phyloP scores from a whole-genome alignment of 2,888 invertebrate genomes.

The Tridacna gigas region DNA sequence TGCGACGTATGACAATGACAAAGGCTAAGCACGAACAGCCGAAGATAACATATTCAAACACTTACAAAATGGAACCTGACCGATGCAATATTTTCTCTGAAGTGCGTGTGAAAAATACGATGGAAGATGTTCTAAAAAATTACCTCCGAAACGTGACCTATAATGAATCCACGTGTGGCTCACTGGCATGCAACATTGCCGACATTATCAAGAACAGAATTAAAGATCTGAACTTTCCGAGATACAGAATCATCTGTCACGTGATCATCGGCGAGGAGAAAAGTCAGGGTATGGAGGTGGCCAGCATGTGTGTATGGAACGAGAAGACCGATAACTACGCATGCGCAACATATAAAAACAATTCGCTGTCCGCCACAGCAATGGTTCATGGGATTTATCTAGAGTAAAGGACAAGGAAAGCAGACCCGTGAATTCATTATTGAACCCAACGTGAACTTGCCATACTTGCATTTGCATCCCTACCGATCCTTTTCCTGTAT shows the following conservation, averaged over 20 bases:
- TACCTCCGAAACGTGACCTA: slow-evolving; percentile 66
- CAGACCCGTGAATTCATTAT: not conserved
- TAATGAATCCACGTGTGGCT: slow-evolving; percentile 65
- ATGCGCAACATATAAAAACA: slow-evolving; percentile 69
- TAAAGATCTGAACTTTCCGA: slow-evolving; percentile 71
- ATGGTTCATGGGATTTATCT: slow-evolving; percentile 74
- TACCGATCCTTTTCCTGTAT: too few relatives aligned
- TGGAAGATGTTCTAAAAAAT: slow-evolving; percentile 60
- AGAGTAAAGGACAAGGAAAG: slow-evolving; percentile 32
- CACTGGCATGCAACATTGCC: slow-evolving; percentile 66
- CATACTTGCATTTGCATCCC: too few relatives aligned
- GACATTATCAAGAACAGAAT: slow-evolving; percentile 74
- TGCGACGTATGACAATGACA: slow-evolving; percentile 36
- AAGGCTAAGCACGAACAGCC: slow-evolving; percentile 21
- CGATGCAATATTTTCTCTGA: slow-evolving; percentile 54
- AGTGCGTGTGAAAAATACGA: slow-evolving; percentile 52
- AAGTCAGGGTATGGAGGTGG: slow-evolving; percentile 68
- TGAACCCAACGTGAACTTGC: too few relatives aligned
- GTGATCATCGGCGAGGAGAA: slow-evolving; percentile 73
- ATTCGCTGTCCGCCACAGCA: slow-evolving; percentile 69
- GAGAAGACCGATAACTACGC: slow-evolving; percentile 69
- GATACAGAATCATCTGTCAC: slow-evolving; percentile 74
- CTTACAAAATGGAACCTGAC: slow-evolving; percentile 73
- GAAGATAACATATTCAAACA: slow-evolving; percentile 40
- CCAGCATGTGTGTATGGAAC: slow-evolving; percentile 77